Evolutionary conservation across 1,140 invertebrate genomes (phyloP).

Genomic region (Notospermus geniculatus): DNA sequence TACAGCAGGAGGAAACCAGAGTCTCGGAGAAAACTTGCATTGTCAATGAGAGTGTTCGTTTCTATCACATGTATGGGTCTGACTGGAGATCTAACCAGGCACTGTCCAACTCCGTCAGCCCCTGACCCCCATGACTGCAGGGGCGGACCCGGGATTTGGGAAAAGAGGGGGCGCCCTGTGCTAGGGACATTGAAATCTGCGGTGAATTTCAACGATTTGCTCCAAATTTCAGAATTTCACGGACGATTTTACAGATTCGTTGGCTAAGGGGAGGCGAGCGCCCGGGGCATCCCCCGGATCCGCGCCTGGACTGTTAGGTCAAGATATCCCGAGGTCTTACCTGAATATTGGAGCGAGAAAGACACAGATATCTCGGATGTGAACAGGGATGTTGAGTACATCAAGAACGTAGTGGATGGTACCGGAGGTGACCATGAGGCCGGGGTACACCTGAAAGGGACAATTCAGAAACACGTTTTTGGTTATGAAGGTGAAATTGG

Average conservation of each 20-base stretch:
- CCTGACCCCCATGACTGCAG: too few species aligned
- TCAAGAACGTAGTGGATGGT: conserved; percentile 90
- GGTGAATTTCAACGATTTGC: too few species aligned
- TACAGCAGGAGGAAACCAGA: too few species aligned
- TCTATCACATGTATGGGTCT: background rate
- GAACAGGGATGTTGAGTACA: conserved; percentile 91
- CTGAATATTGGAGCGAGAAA: conserved; percentile 97
- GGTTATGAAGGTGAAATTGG: too few species aligned
- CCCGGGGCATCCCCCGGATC: too few species aligned
- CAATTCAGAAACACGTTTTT: conserved; percentile 12
- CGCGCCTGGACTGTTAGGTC: too few species aligned
- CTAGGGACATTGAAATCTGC: too few species aligned
- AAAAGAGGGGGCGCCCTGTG: too few species aligned
- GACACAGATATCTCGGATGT: conserved; percentile 98
- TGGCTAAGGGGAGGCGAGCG: too few species aligned
- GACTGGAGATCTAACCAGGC: background rate
- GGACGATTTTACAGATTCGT: background rate
- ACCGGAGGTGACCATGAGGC: conserved; percentile 98
- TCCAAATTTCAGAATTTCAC: background rate
- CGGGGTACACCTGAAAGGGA: conserved; percentile 85
- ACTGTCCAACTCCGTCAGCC: background rate
- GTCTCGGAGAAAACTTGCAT: background rate
- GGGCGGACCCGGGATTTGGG: too few species aligned
- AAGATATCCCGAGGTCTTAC: conserved; percentile 55
- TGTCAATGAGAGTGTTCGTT: background rate